These are phyloP conservation scores for Heliconius congener DNA, from an alignment of 1,140 invertebrate genomes.

Conservation along the genomic window DNA sequence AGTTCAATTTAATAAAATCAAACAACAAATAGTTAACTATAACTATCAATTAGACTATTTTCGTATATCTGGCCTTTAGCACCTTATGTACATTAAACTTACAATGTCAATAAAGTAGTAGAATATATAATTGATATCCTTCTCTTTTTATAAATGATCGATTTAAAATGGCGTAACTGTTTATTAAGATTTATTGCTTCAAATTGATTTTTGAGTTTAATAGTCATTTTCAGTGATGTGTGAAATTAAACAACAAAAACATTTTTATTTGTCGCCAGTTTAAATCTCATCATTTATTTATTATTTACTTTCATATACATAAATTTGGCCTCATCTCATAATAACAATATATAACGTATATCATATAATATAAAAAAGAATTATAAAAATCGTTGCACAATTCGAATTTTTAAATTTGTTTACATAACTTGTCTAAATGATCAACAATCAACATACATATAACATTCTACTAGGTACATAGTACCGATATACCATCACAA, in stretches of 20 bases:
- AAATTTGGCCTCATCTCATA: background rate
- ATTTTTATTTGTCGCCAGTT: background rate
- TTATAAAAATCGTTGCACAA: background rate
- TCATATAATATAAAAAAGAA: background rate
- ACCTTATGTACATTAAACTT: conserved; percentile 28
- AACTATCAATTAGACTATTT: conserved; percentile 58
- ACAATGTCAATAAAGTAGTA: background rate
- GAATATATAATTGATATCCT: background rate
- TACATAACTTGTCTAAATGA: conserved; percentile 13
- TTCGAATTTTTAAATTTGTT: background rate
- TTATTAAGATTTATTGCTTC: no score
- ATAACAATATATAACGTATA: background rate
- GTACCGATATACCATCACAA: conserved; percentile 64
- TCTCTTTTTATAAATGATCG: background rate
- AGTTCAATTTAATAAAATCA: conserved; percentile 80
- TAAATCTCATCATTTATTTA: background rate
- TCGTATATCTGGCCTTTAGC: conserved; percentile 56
- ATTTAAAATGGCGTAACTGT: background rate
- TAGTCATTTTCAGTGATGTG: no score
- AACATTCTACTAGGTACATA: conserved; percentile 61
- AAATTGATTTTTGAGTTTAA: no score
- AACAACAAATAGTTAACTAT: conserved; percentile 71
- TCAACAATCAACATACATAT: conserved; percentile 43
- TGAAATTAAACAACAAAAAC: background rate
- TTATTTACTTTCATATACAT: background rate